Conservation (phyloP, 1,140 invertebrate genomes). For the Zelostemma sp. region DNA sequence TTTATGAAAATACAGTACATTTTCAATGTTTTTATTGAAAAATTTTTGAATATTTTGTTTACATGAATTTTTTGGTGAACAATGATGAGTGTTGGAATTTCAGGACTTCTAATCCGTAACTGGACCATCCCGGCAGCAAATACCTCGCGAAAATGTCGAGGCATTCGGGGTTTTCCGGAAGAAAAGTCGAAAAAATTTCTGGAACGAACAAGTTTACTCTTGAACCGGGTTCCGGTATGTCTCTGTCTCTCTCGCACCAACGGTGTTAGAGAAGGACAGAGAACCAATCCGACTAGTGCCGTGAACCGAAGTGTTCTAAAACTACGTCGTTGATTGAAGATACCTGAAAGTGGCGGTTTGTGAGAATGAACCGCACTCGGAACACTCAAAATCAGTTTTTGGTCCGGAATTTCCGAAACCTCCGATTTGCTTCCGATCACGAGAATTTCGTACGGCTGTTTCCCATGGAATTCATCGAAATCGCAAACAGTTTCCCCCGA, state of each 20-base stretch:
- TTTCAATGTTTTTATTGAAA: no score
- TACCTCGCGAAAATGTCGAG: conserved; percentile 93
- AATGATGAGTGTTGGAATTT: conserved; percentile 78
- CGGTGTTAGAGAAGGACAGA: no score
- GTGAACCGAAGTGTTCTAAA: neutral
- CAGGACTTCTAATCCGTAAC: conserved; percentile 87
- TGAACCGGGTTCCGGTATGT: no score
- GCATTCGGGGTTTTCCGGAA: conserved; percentile 74
- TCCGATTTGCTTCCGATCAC: conserved; percentile 70
- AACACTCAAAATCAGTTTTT: conserved; percentile 82
- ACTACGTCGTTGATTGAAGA: conserved; percentile 22
- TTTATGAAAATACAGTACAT: no score
- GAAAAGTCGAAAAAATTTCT: conserved; percentile 77
- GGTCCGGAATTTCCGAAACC: conserved; percentile 64
- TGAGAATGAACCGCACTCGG: conserved; percentile 93
- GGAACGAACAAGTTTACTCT: conserved; percentile 55
- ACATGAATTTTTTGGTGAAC: conserved; percentile 24
- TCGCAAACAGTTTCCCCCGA: conserved; percentile 77
- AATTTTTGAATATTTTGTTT: no score
- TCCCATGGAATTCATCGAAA: conserved; percentile 77
- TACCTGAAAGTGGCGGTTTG: conserved; percentile 83
- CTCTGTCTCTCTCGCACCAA: no score
- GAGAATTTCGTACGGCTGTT: conserved; percentile 90
- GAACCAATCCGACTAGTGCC: no score
- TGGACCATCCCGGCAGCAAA: conserved; percentile 85